Conservation (phyloP, 2,888 invertebrate genomes). For the Latheticus oryzae region DNA sequence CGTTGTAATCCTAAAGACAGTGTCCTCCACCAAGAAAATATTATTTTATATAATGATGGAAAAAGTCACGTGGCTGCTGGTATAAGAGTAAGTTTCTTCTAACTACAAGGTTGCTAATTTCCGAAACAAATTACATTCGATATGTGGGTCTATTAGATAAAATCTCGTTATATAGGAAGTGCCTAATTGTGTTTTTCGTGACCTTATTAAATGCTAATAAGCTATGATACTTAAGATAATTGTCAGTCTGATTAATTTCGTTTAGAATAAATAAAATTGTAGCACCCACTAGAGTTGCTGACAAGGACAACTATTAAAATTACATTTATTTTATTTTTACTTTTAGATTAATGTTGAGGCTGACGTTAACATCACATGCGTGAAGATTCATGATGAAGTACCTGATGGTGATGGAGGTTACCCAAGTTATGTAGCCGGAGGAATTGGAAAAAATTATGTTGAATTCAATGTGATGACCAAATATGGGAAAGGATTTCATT, state of each 20-base stretch:
- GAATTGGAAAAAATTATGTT: constrained; percentile 63
- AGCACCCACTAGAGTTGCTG: constrained; percentile 17
- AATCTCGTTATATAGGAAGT: constrained; percentile 26
- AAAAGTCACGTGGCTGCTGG: constrained; percentile 62
- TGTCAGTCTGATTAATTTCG: constrained; percentile 16
- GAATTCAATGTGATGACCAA: constrained; percentile 63
- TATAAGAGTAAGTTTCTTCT: constrained; percentile 55
- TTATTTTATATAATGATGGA: constrained; percentile 63
- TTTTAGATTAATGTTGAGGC: constrained; percentile 64
- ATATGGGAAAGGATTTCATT: constrained; percentile 66
- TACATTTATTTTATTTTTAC: constrained; percentile 23
- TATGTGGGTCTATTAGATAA: constrained; percentile 28
- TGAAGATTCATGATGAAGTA: constrained; percentile 62
- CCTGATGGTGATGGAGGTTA: constrained; percentile 58
- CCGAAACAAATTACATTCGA: constrained; percentile 9
- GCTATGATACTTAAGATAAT: constrained; percentile 16
- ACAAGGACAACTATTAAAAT: constrained; percentile 16
- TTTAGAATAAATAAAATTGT: constrained; percentile 18
- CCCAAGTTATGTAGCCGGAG: constrained; percentile 61
- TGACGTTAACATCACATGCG: constrained; percentile 63
- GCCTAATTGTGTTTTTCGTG: constrained; percentile 26
- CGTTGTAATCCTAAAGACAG: constrained; percentile 56
- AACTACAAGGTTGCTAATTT: constrained; percentile 22
- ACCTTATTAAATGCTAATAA: constrained; percentile 32
- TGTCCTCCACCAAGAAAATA: constrained; percentile 62